Conservation (phyloP, 2,113 vertebrate genomes). For the Cercocebus atys region DNA sequence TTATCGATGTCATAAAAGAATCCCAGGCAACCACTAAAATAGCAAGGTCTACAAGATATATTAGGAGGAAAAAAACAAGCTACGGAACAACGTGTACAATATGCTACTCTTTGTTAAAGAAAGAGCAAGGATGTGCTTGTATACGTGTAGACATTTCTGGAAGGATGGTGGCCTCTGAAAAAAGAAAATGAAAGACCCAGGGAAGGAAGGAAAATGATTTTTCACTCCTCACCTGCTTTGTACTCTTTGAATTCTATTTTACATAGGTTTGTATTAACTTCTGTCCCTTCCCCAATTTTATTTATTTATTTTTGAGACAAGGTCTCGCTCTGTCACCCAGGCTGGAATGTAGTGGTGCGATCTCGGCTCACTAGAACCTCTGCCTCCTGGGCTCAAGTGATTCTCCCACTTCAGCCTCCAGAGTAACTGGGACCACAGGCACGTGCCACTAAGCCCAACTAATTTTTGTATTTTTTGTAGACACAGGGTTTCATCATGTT, state of each 20-base stretch:
- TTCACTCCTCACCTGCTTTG: not conserved
- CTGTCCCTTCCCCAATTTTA: not conserved
- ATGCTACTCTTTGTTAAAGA: constrained; percentile 23
- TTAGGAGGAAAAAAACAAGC: constrained; percentile 49
- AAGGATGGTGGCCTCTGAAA: not conserved
- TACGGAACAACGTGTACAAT: constrained; percentile 58
- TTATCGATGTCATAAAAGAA: constrained; percentile 66
- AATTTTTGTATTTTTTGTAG: not conserved
- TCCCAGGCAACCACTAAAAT: constrained; percentile 73
- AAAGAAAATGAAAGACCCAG: not conserved
- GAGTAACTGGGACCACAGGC: not conserved
- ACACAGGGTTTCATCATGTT: not conserved
- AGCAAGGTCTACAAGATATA: constrained; percentile 69
- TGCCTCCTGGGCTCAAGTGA: not conserved
- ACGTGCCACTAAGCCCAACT: not conserved
- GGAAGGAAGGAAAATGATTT: not conserved
- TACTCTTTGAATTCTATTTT: not conserved
- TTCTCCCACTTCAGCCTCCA: not conserved
- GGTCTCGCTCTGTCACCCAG: not conserved
- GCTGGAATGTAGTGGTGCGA: not conserved
- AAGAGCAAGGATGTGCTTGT: not conserved
- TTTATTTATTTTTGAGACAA: not conserved
- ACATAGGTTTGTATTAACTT: not conserved
- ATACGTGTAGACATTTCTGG: not conserved
- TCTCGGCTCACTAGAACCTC: not conserved